phyloP scores from a whole-genome alignment of 2,797 vertebrate species.

The Allenopithecus nigroviridis region DNA sequence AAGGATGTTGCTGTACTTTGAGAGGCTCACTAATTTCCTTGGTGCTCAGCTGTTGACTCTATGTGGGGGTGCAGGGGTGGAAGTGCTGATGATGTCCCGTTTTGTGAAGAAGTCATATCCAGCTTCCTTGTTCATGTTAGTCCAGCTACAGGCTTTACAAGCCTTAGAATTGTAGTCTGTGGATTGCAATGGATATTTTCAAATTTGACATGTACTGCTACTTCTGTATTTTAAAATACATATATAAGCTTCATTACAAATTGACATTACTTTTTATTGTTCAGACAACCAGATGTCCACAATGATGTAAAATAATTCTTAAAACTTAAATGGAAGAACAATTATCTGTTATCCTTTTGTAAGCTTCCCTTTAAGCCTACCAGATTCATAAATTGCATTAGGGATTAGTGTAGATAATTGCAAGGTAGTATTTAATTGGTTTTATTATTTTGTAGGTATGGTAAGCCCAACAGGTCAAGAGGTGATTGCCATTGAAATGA shows the following conservation, averaged over 20 bases:
- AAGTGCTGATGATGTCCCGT: neutral
- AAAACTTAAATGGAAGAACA: neutral
- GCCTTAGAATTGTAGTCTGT: neutral
- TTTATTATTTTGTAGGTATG: neutral
- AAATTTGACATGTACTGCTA: neutral
- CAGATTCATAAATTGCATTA: neutral
- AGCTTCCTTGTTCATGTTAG: neutral
- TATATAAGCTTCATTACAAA: neutral
- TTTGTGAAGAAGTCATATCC: neutral
- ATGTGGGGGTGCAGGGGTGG: accelerated
- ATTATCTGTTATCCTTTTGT: neutral
- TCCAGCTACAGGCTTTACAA: neutral
- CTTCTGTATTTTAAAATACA: neutral
- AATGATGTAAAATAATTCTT: conserved; percentile 7
- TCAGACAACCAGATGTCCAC: neutral
- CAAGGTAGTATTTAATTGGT: neutral
- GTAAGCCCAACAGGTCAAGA: neutral
- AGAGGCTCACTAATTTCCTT: neutral
- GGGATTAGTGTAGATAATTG: neutral
- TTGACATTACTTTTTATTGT: neutral
- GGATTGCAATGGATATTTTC: neutral
- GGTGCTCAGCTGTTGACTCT: neutral
- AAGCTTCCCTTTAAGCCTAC: neutral
- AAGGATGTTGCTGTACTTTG: neutral
- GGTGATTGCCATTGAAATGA: neutral